Evolutionary conservation across 1,140 invertebrate species (phyloP), one percentile per base, ranked within the genome.

Genomic region (Pachyrhynchus sulphureomaculatus): DNA sequence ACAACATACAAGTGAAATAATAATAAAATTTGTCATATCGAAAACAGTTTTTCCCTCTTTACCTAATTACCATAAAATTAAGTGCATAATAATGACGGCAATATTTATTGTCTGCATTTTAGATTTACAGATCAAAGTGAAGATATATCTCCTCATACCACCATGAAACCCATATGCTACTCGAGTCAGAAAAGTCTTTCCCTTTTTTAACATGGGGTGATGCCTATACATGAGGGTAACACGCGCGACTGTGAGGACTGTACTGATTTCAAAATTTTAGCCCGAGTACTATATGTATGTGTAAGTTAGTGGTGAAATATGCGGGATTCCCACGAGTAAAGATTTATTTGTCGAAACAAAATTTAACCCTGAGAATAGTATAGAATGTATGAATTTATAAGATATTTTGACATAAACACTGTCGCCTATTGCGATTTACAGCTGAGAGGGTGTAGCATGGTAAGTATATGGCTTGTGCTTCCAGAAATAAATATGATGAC

Each of bases 291-390:
- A 49, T 20, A 23, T 13, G 26, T 39, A 20, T 15, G 41, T 59
- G 15, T 33, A 23, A 21, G 18, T 24, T 45, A 18, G 9, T 36
- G 18, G 37, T 24, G 8, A 15, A 20, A 21, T 20, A 60, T 60
- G 57, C 57, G 57, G 57, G 57, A 60, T 60, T 60, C 57, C 37
- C 57, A 60, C 57, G 57, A 45, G 13, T n/a, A n/a, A n/a, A n/a
- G n/a, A n/a, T n/a, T n/a, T n/a, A 55, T 15, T 29, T 41, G 9
- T 41, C n/a, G n/a, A n/a, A n/a, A n/a, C n/a, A n/a, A n/a, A n/a
- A n/a, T n/a, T n/a, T n/a, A n/a, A n/a, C n/a, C n/a, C n/a, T n/a
- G n/a, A n/a, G n/a, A n/a, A n/a, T n/a, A n/a, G n/a, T n/a, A n/a
- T n/a, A n/a, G n/a, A n/a, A n/a, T n/a, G n/a, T n/a, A n/a, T n/a